A percentile compares a stretch with the other conserved stretches of the same genome.
These are phyloP conservation scores for Argentina silus DNA, from an alignment of 2,797 vertebrate genomes.

Conservation along the genomic window DNA sequence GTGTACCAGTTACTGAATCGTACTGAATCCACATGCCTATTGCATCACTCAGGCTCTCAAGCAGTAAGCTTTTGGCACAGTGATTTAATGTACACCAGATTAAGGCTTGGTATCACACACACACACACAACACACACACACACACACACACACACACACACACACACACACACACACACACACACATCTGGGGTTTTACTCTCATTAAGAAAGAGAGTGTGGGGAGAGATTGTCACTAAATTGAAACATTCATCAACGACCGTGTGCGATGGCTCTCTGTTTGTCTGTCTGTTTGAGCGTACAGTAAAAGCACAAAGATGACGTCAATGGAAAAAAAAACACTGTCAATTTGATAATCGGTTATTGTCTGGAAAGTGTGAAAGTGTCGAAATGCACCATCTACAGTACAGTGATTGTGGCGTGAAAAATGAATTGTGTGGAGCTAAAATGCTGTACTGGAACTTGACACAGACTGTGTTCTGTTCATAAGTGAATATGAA, in stretches of 20 bases:
- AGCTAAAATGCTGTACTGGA: no score
- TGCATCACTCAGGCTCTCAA: conserved; percentile 50
- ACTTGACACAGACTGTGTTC: no score
- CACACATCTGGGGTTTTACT: conserved; percentile 42
- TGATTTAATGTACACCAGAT: conserved; percentile 69
- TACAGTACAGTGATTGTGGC: no score
- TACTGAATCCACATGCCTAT: conserved; percentile 58
- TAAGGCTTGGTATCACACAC: conserved; percentile 57
- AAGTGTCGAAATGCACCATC: no score
- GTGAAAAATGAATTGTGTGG: no score
- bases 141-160: conserved; percentile 31
- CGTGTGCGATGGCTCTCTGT: not conserved
- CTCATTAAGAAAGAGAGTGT: conserved; percentile 28
- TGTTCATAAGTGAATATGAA: not conserved
- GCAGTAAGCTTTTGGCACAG: conserved; percentile 51
- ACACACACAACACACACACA: conserved; percentile 25
- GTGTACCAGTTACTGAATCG: conserved; percentile 46
- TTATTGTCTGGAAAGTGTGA: no score
- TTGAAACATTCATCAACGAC: not conserved
- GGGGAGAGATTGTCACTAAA: conserved; percentile 31
- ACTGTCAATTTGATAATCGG: not conserved
- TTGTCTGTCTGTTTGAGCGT: not conserved
- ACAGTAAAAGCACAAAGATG: not conserved
- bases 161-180: conserved; percentile 12
- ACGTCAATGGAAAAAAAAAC: no score